Conservation (phyloP, 2,113 vertebrate genomes). For the Passer montanus region DNA sequence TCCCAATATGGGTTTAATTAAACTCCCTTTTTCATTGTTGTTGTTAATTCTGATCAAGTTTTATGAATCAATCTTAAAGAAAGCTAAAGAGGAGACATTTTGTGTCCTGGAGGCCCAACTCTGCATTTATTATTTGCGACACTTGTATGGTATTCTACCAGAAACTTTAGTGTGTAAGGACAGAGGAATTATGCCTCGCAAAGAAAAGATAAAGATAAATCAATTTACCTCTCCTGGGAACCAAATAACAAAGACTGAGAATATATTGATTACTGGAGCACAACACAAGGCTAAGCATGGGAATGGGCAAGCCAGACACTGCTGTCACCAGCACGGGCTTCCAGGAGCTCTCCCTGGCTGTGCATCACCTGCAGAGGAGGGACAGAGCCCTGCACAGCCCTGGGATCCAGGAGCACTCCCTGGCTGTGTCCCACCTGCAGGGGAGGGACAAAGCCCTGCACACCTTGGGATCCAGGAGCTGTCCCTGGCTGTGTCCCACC, state of each 20-base stretch:
- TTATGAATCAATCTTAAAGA: background rate
- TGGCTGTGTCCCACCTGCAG: background rate
- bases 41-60: conserved; percentile 8
- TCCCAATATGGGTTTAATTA: conserved; percentile 39
- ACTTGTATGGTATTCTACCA: background rate
- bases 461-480: too few species aligned
- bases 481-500: too few species aligned
- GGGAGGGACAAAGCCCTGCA: too few species aligned
- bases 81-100: background rate
- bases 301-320: background rate
- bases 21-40: background rate
- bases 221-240: background rate
- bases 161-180: background rate
- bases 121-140: background rate
- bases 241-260: background rate
- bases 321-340: fast-evolving
- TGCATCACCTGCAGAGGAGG: background rate
- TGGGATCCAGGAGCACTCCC: background rate
- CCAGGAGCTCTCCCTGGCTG: background rate
- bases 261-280: background rate
- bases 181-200: background rate
- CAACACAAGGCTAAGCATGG: background rate
- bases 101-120: background rate
- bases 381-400: background rate
- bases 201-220: background rate